Conservation (phyloP, 1,140 invertebrate species). For the Saccostrea glomerata region DNA sequence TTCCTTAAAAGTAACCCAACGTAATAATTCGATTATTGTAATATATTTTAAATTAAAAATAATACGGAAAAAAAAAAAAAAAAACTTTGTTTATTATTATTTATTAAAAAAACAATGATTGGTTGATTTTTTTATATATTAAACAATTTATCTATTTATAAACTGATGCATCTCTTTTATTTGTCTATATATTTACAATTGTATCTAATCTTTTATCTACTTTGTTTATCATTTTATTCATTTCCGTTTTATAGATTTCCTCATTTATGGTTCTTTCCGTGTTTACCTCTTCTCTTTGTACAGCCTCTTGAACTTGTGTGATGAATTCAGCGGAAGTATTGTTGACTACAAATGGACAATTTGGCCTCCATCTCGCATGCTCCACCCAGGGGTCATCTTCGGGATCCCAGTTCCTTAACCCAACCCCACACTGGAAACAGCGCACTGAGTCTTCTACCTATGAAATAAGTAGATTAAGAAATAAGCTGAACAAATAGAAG, state of each 20-base stretch:
- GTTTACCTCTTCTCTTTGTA: not conserved
- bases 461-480: constrained; percentile 1
- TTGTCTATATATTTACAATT: too few species aligned
- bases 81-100: too few species aligned
- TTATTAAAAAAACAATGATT: too few species aligned
- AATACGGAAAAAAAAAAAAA: not conserved
- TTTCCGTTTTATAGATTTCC: too few species aligned
- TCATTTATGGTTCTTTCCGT: too few species aligned
- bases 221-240: too few species aligned
- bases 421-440: constrained; percentile 42
- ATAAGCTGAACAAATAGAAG: not conserved
- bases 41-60: not conserved
- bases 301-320: constrained; percentile 4
- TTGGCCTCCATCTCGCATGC: constrained; percentile 29
- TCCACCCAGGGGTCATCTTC: constrained; percentile 45
- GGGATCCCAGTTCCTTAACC: constrained; percentile 41
- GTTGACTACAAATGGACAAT: not conserved
- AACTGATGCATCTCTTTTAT: too few species aligned
- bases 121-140: too few species aligned
- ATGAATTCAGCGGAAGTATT: not conserved
- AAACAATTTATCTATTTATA: too few species aligned
- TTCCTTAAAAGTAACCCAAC: not conserved
- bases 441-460: constrained; percentile 14
- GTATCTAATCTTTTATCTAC: too few species aligned
- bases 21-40: not conserved